Percentiles rank a stretch among this genome's conserved stretches.
Evolutionary conservation across 2,888 invertebrate genomes (phyloP).

Genomic region (Malacosoma neustria): DNA sequence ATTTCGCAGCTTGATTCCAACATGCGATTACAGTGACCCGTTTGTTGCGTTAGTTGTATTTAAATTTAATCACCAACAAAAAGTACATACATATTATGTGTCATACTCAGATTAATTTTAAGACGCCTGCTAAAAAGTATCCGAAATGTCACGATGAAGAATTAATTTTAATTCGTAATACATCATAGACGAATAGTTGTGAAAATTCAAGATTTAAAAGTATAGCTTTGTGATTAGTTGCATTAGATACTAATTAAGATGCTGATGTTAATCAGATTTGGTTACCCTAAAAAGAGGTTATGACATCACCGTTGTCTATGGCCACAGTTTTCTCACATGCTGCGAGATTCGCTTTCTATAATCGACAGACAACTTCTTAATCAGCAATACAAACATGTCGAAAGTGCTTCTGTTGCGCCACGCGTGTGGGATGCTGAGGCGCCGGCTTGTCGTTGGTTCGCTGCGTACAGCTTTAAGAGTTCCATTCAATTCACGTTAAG

Average conservation of each 20-base stretch:
- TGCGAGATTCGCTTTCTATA: conserved; percentile 51
- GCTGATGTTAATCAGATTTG: conserved; percentile 24
- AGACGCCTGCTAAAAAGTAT: no score
- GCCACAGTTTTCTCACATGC: conserved; percentile 24
- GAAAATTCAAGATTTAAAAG: no score
- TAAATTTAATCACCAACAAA: no score
- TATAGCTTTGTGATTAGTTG: no score
- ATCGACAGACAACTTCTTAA: conserved; percentile 56
- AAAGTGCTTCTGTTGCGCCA: conserved; percentile 70
- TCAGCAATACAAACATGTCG: conserved; percentile 60
- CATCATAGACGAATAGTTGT: no score
- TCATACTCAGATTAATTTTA: no score
- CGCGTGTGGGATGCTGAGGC: conserved; percentile 69
- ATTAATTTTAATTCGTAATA: no score
- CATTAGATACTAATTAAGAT: conserved; percentile 19
- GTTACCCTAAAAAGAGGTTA: conserved; percentile 23
- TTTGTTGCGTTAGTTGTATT: conserved; percentile 10
- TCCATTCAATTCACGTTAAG: conserved; percentile 71
- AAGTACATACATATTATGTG: no score
- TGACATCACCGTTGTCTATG: conserved; percentile 29
- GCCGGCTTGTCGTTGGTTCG: conserved; percentile 41
- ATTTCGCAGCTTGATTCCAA: conserved; percentile 29
- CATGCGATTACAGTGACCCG: no score
- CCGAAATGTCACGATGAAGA: no score
- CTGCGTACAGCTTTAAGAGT: conserved; percentile 50